Conservation (phyloP, 2,797 vertebrate species). For the Semotilus atromaculatus region DNA sequence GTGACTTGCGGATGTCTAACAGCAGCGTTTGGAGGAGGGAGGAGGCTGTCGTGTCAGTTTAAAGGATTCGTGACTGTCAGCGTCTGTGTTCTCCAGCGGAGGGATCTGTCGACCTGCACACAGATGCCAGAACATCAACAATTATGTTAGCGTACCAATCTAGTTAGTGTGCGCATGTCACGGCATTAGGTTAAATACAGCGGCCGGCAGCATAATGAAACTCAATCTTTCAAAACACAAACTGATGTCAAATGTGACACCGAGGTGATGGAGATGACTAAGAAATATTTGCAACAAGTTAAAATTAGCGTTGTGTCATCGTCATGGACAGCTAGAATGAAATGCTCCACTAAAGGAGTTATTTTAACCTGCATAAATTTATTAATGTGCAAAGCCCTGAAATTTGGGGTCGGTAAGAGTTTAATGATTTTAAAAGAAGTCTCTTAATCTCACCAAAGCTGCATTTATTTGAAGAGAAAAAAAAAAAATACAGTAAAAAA, state of each 20-base stretch:
- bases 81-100: conserved; percentile 89
- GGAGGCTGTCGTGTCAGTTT: conserved; percentile 83
- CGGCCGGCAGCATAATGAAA: not conserved
- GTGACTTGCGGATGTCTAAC: conserved; percentile 75
- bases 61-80: conserved; percentile 87
- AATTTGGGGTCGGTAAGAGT: not conserved
- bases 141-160: too few species aligned
- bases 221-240: not conserved
- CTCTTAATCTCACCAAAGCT: not conserved
- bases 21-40: conserved; percentile 84
- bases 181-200: not conserved
- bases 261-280: not conserved
- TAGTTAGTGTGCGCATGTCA: too few species aligned
- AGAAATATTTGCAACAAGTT: not conserved
- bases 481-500: not conserved
- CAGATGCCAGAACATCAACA: conserved; percentile 38
- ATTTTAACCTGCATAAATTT: not conserved
- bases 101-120: conserved; percentile 92
- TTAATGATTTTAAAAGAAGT: not conserved
- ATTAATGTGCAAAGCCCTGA: not conserved
- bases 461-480: not conserved
- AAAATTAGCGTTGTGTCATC: not conserved
- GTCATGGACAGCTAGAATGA: not conserved
- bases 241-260: not conserved
- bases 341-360: not conserved